Evolutionary conservation across 2,113 vertebrate genomes (phyloP).

Genomic region (Neofelis nebulosa): DNA sequence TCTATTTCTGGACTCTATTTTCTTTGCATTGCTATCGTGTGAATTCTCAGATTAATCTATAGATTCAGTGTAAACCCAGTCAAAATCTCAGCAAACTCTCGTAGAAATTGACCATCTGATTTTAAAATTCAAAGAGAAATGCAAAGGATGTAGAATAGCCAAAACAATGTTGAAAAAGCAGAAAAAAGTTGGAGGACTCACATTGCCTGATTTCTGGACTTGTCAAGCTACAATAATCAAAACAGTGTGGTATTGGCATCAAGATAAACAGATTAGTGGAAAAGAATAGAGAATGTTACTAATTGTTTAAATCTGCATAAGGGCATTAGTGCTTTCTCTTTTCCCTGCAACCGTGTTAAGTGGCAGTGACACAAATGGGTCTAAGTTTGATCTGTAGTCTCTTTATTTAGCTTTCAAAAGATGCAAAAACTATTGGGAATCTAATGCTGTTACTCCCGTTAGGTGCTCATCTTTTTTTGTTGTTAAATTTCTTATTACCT

Average conservation of each 20-base stretch:
- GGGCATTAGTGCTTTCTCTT: background rate
- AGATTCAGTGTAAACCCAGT: background rate
- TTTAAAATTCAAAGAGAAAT: background rate
- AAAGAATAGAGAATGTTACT: background rate
- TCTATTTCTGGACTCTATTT: background rate
- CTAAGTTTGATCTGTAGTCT: background rate
- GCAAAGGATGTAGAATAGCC: background rate
- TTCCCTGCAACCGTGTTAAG: background rate
- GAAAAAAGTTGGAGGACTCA: background rate
- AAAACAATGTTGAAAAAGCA: background rate
- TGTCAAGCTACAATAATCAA: background rate
- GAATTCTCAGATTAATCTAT: background rate
- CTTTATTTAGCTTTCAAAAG: constrained; percentile 14
- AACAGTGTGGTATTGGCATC: background rate
- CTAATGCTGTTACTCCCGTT: background rate
- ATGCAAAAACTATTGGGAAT: background rate
- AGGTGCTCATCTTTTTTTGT: background rate
- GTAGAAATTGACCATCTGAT: background rate
- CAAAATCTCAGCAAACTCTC: background rate
- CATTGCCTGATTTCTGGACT: background rate
- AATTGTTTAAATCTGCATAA: background rate
- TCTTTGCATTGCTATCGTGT: background rate
- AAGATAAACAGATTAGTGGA: background rate
- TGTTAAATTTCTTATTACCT: background rate
- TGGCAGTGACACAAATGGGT: background rate